Base-by-base conservation (phyloP, 2,888 invertebrate species). In the Suillia variegata region DNA sequence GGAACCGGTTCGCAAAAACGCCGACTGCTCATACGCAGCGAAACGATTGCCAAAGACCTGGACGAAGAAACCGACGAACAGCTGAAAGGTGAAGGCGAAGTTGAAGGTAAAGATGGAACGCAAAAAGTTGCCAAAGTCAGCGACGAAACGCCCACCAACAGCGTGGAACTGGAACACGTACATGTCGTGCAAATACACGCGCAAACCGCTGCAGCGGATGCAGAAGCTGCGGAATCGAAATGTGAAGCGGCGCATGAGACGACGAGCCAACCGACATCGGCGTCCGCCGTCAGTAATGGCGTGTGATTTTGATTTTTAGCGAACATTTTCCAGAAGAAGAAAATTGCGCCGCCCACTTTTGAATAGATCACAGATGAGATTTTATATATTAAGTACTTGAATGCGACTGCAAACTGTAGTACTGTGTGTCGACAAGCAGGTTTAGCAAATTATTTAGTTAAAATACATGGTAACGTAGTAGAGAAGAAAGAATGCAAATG, bases 11-110 rank as follows among this genome's bases (percentile, higher is more conserved):
- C 55, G 0, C 61, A 68, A 0, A 76, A 75, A 56, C 67, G 78
- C 0, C 75, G 73, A 4, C 59, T 80, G 55, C 63, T 74, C 54
- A n/a, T n/a, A n/a, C 77, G 79, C 54, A 77, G 80, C 60, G 80
- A 79, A 62, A 79, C 80, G 0, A 38, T 79, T 33, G 79, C 76
- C 33, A 65, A 72, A 2, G 80, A 79, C 47, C 47, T 71, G 24
- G 78, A 76, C 13, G 78, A 74, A 2, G 75, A 74, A 52, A 63
- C 62, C 2, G 33, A 55, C 10, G 62, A 63, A 10, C 59, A 48
- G 22, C 48, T 15, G 21, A 38, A 53, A 13, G 47, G 21, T 2
- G 52, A 45, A 31, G 2, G 15, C 4, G 57, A 42, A n/a, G 20
- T 24, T 2, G 5, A 13, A 6, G 21, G 8, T 12, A 21, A 13